Evolutionary conservation across 2,888 invertebrate genomes (phyloP).

Genomic region (Diachrysia chrysitis): DNA sequence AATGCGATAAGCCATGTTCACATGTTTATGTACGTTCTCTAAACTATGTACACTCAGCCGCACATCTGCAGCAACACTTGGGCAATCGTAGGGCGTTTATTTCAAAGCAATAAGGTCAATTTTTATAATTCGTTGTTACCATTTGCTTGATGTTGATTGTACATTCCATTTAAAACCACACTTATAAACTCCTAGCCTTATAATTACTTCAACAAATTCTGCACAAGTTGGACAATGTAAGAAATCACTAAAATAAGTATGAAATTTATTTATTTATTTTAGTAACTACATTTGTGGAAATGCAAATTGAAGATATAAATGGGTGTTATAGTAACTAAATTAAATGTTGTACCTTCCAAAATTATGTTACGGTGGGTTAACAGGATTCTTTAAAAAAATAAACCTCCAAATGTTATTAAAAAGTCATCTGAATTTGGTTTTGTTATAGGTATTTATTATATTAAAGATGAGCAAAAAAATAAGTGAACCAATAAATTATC

Average conservation of each 20-base stretch:
- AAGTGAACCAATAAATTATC: background rate
- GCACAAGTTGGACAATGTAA: background rate
- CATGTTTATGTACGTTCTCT: constrained; percentile 12
- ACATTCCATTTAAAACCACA: background rate
- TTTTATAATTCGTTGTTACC: background rate
- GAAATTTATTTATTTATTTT: no score
- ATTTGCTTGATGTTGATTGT: background rate
- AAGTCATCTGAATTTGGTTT: background rate
- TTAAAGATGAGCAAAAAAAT: background rate
- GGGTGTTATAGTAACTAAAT: no score
- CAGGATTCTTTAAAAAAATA: no score
- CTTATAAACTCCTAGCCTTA: background rate
- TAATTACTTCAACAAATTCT: background rate
- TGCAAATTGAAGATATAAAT: no score
- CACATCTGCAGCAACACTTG: background rate
- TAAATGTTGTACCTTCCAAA: no score
- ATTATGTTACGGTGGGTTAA: no score
- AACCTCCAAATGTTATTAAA: background rate
- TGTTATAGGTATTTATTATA: no score
- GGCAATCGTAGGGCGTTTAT: background rate
- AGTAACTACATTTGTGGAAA: no score
- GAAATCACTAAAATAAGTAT: no score
- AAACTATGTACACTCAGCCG: constrained; percentile 23
- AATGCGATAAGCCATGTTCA: constrained; percentile 27
- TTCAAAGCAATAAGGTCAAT: background rate